phyloP scores from a whole-genome alignment of 2,113 vertebrate species.

The Aegypius monachus region DNA sequence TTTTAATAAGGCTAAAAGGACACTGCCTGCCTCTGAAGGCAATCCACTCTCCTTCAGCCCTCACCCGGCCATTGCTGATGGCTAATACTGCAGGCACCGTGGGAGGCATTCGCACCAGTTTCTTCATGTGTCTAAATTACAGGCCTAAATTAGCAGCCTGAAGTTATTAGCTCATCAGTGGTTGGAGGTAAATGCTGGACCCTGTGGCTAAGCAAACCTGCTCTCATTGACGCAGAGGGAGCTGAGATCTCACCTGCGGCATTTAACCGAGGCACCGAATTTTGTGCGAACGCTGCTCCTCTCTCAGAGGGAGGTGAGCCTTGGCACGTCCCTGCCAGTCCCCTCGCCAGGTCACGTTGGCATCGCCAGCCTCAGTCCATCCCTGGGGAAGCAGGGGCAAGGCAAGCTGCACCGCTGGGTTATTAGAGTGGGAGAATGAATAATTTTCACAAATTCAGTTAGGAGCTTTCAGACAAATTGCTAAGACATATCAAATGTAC shows the following conservation, averaged over 20 bases:
- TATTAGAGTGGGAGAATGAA: neutral
- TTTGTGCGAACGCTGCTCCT: neutral
- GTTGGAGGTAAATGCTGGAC: neutral
- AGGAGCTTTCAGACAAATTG: slow-evolving; percentile 1
- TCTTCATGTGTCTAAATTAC: neutral
- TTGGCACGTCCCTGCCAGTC: neutral
- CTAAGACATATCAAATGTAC: neutral
- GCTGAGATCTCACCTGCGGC: neutral
- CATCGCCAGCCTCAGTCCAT: neutral
- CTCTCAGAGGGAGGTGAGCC: neutral
- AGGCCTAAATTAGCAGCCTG: neutral
- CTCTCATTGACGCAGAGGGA: neutral
- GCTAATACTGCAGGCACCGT: neutral
- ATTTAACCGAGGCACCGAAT: accelerated
- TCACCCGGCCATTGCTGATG: neutral
- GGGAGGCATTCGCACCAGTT: neutral
- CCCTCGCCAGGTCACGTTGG: neutral
- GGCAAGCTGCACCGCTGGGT: neutral
- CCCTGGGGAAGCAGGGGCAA: neutral
- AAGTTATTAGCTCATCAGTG: neutral
- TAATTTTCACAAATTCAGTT: slow-evolving; percentile 1
- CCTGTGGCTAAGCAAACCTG: neutral
- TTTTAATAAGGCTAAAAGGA: neutral
- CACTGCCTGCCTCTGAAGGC: neutral
- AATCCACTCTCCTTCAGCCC: neutral